phyloP scores from a whole-genome alignment of 1,140 invertebrate species.

The Atopsyche davidsoni region DNA sequence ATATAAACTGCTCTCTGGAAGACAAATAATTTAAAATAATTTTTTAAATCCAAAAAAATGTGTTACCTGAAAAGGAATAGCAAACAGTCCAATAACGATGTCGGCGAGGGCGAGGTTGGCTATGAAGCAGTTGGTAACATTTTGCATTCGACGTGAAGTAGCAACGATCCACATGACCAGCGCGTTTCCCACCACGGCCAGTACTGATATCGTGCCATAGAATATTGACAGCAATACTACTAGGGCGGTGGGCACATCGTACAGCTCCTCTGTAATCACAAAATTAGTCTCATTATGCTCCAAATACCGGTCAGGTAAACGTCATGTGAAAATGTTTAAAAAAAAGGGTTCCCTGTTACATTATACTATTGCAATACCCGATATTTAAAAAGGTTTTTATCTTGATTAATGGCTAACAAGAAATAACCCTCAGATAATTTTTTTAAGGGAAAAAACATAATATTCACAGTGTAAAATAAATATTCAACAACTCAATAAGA shows the following conservation, averaged over 20 bases:
- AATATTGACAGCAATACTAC: conserved; percentile 62
- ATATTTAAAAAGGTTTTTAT: too few species aligned
- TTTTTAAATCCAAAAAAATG: neutral
- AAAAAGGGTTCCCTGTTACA: too few species aligned
- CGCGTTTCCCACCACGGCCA: conserved; percentile 65
- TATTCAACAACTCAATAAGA: too few species aligned
- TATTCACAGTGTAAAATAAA: too few species aligned
- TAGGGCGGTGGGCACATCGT: conserved; percentile 59
- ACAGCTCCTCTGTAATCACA: conserved; percentile 41
- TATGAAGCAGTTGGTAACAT: conserved; percentile 69
- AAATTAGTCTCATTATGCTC: too few species aligned
- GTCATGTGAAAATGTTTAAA: too few species aligned
- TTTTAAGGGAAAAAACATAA: too few species aligned
- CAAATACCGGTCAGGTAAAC: too few species aligned
- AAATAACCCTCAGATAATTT: too few species aligned
- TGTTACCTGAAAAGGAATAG: conserved; percentile 63
- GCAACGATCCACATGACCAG: conserved; percentile 67
- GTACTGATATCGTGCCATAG: conserved; percentile 66
- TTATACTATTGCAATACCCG: too few species aligned
- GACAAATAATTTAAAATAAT: neutral
- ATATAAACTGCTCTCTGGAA: neutral
- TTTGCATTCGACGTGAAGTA: conserved; percentile 59
- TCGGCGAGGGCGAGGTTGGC: conserved; percentile 63
- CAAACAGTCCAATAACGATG: conserved; percentile 61
- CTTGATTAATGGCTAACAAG: too few species aligned